Conservation (phyloP, 2,797 vertebrate genomes). For the Leptatherina wallacei region DNA sequence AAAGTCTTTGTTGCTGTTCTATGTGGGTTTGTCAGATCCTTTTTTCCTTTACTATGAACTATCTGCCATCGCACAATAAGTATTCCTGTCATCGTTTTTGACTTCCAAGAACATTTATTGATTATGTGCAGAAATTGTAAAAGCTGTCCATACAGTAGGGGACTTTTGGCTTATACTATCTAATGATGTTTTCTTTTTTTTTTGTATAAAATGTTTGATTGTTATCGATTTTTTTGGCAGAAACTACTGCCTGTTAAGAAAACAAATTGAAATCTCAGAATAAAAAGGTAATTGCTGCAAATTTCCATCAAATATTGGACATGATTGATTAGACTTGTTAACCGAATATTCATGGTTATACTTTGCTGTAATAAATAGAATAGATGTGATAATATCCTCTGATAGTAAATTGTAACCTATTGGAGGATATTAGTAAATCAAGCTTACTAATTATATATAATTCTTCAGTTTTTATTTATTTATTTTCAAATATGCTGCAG, state of each 20-base stretch:
- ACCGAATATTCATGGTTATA: background rate
- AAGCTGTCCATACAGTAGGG: background rate
- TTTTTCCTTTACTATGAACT: background rate
- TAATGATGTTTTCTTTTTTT: background rate
- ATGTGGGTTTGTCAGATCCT: background rate
- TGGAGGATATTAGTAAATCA: background rate
- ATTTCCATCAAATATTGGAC: background rate
- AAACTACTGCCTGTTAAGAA: background rate
- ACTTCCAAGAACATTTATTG: background rate
- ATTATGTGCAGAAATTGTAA: background rate
- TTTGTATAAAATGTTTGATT: background rate
- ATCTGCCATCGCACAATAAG: background rate
- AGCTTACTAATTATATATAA: slow-evolving; percentile 1
- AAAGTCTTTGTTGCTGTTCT: background rate
- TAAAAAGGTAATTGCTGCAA: background rate
- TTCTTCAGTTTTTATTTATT: slow-evolving; percentile 12
- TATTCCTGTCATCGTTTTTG: background rate
- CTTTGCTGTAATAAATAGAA: background rate
- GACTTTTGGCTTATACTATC: background rate
- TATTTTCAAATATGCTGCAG: slow-evolving; percentile 43
- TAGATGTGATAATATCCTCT: background rate
- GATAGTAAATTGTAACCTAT: background rate
- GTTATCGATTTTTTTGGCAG: background rate
- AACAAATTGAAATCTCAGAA: background rate
- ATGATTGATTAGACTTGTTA: background rate